phyloP scores from a whole-genome alignment of 2,888 invertebrate genomes.

The Heterodera filipjevi region DNA sequence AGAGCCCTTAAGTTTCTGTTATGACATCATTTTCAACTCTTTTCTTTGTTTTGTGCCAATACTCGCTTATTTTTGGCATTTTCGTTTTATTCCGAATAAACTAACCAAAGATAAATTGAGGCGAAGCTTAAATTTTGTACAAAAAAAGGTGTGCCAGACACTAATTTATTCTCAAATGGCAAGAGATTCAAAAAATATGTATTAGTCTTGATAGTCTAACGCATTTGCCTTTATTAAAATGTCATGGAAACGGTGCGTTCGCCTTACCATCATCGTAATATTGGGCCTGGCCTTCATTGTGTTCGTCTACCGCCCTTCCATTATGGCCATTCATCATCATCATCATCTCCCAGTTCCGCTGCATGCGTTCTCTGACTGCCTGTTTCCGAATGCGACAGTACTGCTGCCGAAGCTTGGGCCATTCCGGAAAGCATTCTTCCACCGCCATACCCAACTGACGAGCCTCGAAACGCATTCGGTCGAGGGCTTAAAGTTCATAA shows the following conservation, averaged over 20 bases:
- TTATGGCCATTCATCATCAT: conserved; percentile 27
- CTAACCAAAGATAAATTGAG: no score
- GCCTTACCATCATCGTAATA: neutral
- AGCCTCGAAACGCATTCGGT: conserved; percentile 24
- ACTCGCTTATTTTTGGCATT: no score
- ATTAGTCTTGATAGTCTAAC: no score
- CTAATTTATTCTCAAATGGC: no score
- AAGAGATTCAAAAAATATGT: no score
- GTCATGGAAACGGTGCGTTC: neutral
- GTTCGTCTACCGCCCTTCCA: neutral
- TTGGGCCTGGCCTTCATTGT: neutral
- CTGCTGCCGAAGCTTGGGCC: conserved; percentile 44
- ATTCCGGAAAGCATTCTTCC: conserved; percentile 44
- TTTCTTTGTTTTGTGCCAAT: no score
- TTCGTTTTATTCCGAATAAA: no score
- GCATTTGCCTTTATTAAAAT: neutral
- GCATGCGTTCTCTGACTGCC: conserved; percentile 22
- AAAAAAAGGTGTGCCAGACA: no score
- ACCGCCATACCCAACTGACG: conserved; percentile 26
- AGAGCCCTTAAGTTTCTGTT: no score
- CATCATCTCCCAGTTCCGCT: conserved; percentile 27
- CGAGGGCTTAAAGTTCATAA: neutral
- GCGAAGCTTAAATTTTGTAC: no score
- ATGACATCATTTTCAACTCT: no score
- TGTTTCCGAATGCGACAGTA: conserved; percentile 45